phyloP scores from a whole-genome alignment of 2,888 invertebrate species.

The Azorinus chamasolen region DNA sequence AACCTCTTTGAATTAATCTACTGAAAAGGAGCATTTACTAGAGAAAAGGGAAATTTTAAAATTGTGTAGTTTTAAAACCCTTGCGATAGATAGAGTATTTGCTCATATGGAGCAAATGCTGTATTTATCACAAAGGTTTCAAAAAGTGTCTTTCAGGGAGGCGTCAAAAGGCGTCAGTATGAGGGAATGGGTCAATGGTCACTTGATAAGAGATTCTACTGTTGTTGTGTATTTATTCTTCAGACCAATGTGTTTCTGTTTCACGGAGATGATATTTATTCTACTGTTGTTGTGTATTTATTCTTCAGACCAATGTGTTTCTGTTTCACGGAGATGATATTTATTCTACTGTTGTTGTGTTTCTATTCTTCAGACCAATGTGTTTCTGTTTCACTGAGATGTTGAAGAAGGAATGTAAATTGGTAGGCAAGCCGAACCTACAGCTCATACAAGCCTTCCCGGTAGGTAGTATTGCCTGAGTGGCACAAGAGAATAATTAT shows the following conservation, averaged over 20 bases:
- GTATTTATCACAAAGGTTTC: no score
- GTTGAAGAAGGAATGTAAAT: conserved; percentile 93
- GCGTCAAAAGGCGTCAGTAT: no score
- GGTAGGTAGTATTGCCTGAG: conserved; percentile 29
- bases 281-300: conserved; percentile 25
- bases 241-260: conserved; percentile 94
- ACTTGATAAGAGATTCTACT: no score
- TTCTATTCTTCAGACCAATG: conserved; percentile 89
- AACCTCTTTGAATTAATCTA: no score
- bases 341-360: background rate
- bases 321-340: conserved; percentile 92
- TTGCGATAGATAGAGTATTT: no score
- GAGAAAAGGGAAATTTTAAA: no score
- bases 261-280: conserved; percentile 96
- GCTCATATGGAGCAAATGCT: no score
- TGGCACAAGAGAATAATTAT: no score
- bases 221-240: conserved; percentile 66
- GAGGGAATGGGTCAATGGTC: no score
- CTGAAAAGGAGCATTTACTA: no score
- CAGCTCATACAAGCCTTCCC: conserved; percentile 62
- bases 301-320: conserved; percentile 92
- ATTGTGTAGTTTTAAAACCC: no score
- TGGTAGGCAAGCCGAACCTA: conserved; percentile 34
- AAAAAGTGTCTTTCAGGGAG: no score
- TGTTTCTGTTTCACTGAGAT: conserved; percentile 96